Base-by-base conservation (phyloP, 2,888 invertebrate genomes). In the Caenorhabditis angaria region DNA sequence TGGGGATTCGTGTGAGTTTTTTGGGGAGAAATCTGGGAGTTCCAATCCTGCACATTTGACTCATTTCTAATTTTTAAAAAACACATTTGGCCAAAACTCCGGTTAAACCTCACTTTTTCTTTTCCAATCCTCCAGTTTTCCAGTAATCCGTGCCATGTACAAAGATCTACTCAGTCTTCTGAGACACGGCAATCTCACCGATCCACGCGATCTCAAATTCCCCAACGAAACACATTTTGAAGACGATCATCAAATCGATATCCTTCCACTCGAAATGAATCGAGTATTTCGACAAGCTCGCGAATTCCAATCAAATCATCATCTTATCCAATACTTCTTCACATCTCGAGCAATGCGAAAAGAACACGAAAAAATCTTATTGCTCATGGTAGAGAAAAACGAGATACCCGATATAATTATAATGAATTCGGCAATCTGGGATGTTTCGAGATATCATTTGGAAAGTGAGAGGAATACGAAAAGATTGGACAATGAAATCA, bases 371-470 rank as follows among this genome's bases (percentile, higher is more conserved):
- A 66, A 65, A 32, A 54, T 69, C 25, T 35, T 78, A 5, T 28
- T 71, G 35, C 35, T 67, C 50, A 67, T 76, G 6, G 59, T 65
- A 18, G 61, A 61, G 1, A 55, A 47, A 8, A 67, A 70, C 28
- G 81, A 78, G 50, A 71, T 56, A 48, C 81, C 81, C 0, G 81
- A 78, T 53, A 62, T 81, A 2, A 58, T 81, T 12, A 50, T 81
- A 14, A 64, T 81, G 32, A 78, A 81, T 56, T 77, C 77, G 20
- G 73, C 76, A 4, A 68, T 81, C 50, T 81, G 81, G 81, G 81
- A 81, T 58, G 54, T 81, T 27, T 79, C 81, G 3, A 64, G 78
- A 61, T 81, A 53, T 14, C 65, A 59, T 29, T 4, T 51, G 51
- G 10, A 10, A 61, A 22, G 8, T 47, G 1, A 22, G 22, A 2